phyloP scores from a whole-genome alignment of 2,797 vertebrate species.

The Molossus molossus region DNA sequence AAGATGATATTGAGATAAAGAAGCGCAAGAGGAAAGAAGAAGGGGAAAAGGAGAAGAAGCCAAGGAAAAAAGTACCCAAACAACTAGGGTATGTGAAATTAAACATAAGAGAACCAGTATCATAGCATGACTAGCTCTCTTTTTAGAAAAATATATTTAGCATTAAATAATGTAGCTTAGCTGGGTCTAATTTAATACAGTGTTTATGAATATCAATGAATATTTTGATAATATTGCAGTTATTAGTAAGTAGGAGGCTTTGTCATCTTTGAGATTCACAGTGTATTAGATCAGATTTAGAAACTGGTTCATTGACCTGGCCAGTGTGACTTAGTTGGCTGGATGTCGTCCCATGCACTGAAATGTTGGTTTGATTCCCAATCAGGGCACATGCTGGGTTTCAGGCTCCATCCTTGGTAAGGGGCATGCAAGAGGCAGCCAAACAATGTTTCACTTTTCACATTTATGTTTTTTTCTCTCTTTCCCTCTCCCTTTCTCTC shows the following conservation, averaged over 20 bases:
- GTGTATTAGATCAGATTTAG: constrained; percentile 43
- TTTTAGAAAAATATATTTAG: constrained; percentile 20
- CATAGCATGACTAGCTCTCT: background rate
- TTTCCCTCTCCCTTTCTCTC: too few relatives aligned
- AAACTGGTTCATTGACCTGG: constrained; percentile 13
- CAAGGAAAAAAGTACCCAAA: constrained; percentile 96
- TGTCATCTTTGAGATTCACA: constrained; percentile 4
- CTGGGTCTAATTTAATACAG: constrained; percentile 36
- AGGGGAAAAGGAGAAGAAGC: constrained; percentile 95
- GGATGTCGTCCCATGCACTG: too few relatives aligned
- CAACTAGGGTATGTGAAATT: constrained; percentile 92
- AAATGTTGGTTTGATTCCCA: too few relatives aligned
- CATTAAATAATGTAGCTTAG: constrained; percentile 34
- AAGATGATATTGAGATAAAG: constrained; percentile 95
- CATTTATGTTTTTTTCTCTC: too few relatives aligned
- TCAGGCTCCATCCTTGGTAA: too few relatives aligned
- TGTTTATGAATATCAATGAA: constrained; percentile 41
- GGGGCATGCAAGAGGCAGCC: too few relatives aligned
- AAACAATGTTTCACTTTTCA: too few relatives aligned
- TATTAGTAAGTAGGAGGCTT: constrained; percentile 46
- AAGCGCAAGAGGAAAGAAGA: constrained; percentile 97
- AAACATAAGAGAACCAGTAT: background rate
- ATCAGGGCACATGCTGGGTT: too few relatives aligned
- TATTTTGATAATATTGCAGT: constrained; percentile 49
- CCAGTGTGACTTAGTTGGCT: too few relatives aligned